These are phyloP conservation scores for Cheilosia pagana DNA, from an alignment of 2,888 invertebrate species.

Conservation along the genomic window DNA sequence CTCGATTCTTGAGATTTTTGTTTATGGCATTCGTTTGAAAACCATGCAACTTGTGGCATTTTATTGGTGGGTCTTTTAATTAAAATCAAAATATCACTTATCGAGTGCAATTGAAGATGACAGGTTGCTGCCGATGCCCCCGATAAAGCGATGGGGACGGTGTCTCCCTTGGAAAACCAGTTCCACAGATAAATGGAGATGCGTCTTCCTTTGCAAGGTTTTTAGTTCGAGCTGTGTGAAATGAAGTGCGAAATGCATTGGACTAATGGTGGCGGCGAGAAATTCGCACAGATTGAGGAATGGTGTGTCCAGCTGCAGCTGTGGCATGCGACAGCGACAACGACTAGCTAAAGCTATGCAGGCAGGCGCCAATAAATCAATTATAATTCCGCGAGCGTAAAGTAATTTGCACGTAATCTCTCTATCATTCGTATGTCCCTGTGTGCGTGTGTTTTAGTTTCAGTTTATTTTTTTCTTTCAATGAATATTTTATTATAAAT, in stretches of 20 bases:
- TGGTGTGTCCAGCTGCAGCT: constrained; percentile 20
- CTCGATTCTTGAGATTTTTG: background rate
- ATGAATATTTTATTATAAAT: constrained; percentile 63
- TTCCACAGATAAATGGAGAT: constrained; percentile 29
- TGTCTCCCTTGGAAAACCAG: constrained; percentile 32
- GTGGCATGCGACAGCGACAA: constrained; percentile 28
- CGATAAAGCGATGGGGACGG: background rate
- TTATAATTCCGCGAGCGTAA: constrained; percentile 70
- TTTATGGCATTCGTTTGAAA: background rate
- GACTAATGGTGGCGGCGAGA: constrained; percentile 47
- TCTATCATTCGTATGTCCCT: constrained; percentile 2
- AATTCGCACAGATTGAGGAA: constrained; percentile 21
- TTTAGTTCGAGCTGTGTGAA: constrained; percentile 42
- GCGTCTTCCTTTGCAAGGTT: background rate
- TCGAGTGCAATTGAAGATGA: constrained; percentile 54
- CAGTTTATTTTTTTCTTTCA: constrained; percentile 27
- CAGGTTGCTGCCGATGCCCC: constrained; percentile 51
- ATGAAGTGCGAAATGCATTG: constrained; percentile 54
- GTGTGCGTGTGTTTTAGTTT: background rate
- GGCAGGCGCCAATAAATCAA: constrained; percentile 71
- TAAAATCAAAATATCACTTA: constrained; percentile 60
- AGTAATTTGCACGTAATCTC: constrained; percentile 71
- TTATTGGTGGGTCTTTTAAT: constrained; percentile 50
- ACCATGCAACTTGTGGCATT: background rate
- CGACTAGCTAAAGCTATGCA: constrained; percentile 16